Percentiles rank a stretch among this genome's conserved stretches.
These are phyloP conservation scores for Tethya wilhelma DNA, from an alignment of 37 sponge, comb jelly and placozoan genomes.

Conservation along the genomic window DNA sequence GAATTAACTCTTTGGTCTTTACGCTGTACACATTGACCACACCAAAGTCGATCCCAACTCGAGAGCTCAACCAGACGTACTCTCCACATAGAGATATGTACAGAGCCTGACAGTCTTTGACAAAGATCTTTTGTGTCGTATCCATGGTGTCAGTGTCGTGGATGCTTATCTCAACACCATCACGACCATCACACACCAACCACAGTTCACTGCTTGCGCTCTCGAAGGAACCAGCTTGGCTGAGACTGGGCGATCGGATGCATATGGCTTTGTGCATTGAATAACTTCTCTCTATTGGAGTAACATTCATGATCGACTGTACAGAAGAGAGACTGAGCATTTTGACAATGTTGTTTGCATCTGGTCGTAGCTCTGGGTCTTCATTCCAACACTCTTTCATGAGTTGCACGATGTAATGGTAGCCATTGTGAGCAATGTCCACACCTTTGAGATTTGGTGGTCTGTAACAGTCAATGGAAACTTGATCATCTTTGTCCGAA, in stretches of 20 bases:
- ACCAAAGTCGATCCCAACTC: slow-evolving; percentile 45
- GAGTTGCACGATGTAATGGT: slow-evolving; percentile 39
- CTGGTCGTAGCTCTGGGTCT: slow-evolving; percentile 42
- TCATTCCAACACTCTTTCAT: slow-evolving; percentile 66
- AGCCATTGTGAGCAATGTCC: slow-evolving; percentile 19
- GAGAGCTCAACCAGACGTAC: slow-evolving; percentile 56
- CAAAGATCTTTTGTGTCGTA: not conserved
- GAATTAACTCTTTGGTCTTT: slow-evolving; percentile 18
- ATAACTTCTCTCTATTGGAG: slow-evolving; percentile 9
- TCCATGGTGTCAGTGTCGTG: slow-evolving; percentile 38
- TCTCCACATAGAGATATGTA: slow-evolving; percentile 44
- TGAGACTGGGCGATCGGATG: not conserved
- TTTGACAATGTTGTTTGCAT: slow-evolving; percentile 10
- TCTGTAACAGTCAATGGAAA: slow-evolving; percentile 37
- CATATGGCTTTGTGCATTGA: slow-evolving; percentile 43
- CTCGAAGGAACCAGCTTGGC: no score
- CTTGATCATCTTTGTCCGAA: slow-evolving; percentile 3
- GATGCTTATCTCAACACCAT: slow-evolving; percentile 42
- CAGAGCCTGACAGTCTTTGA: slow-evolving; percentile 49
- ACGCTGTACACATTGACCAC: slow-evolving; percentile 41
- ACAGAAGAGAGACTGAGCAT: not conserved
- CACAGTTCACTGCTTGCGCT: slow-evolving; percentile 35
- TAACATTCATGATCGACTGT: slow-evolving; percentile 35
- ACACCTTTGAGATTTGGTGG: slow-evolving; percentile 46
- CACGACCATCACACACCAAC: slow-evolving; percentile 54